Evolutionary conservation across 1,140 invertebrate genomes (phyloP), one percentile per base, ranked within the genome.

Genomic region (Bombus huntii): DNA sequence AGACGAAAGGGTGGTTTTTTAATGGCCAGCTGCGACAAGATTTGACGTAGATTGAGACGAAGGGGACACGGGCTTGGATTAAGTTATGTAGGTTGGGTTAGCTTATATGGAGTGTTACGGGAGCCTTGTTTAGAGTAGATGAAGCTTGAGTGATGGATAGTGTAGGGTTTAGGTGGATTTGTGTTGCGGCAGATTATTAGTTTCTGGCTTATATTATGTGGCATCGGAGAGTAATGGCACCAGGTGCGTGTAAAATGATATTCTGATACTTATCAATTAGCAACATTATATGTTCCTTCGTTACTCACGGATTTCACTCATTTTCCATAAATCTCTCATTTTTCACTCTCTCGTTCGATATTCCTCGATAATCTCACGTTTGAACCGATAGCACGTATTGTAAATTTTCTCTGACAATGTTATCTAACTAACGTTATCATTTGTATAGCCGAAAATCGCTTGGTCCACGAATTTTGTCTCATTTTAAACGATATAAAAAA

Each of bases 61-160:
- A 62, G 59, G 59, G 28, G 59, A n/a, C 28, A n/a, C 59, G 59
- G 1, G 12, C 25, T 62, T n/a, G 28, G 59, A 62, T 62, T 62
- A 62, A n/a, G 57, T 59, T 59, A 28, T 12, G 28, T 59, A 59
- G 65, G n/a, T 34, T 31, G 18, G 65, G 65, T 68, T 68, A 25
- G 31, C 15, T 65, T 68, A 68, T 68, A 68, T 34, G 18, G 15
- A 31, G 65, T 31, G 31, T 68, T 10, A 68, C 8, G 31, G 31
- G 8, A 68, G 66, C n/a, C 66, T 37, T 68, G 66, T 68, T 66
- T 68, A 68, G 31, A 68, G 31, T 31, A 34, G 66, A 34, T 68
- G 66, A 68, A 68, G 66, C 66, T 68, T 31, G 66, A 68, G 31
- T 68, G 66, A 68, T 68, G 66, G 66, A 68, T 37, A 34, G 66